Evolutionary conservation across 2,113 vertebrate genomes (phyloP).

Genomic region (Phodopus roborovskii): DNA sequence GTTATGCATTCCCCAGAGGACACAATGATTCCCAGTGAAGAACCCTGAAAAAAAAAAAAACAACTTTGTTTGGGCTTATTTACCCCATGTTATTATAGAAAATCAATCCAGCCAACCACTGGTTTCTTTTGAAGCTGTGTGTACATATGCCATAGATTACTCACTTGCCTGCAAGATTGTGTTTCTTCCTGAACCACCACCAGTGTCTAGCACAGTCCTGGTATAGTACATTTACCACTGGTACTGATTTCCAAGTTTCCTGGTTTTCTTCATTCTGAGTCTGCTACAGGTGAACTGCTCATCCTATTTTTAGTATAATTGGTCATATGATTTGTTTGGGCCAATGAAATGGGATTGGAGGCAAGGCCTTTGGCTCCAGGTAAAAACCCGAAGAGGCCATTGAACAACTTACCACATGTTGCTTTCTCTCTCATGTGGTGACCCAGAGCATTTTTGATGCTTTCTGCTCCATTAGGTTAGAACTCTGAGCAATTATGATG

Average conservation of each 20-base stretch:
- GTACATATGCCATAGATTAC: not conserved
- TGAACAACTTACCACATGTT: not conserved
- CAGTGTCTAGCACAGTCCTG: not conserved
- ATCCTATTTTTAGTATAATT: not conserved
- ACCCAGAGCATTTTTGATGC: not conserved
- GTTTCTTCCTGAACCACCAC: not conserved
- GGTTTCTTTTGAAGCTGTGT: not conserved
- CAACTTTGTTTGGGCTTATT: not conserved
- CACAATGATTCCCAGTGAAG: not conserved
- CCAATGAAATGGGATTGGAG: not conserved
- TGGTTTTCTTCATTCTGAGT: slow-evolving; percentile 5
- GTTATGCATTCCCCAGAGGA: not conserved
- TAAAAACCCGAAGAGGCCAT: not conserved
- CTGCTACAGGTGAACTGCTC: not conserved
- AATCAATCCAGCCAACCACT: not conserved
- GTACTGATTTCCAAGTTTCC: not conserved
- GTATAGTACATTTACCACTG: not conserved
- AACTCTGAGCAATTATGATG: not conserved
- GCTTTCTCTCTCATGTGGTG: not conserved
- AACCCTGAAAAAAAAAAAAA: not conserved
- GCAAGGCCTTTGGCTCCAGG: not conserved
- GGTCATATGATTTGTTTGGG: not conserved
- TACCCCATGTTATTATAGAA: not conserved
- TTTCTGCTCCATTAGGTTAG: not conserved
- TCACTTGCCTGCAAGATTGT: not conserved